Evolutionary conservation across 1,140 invertebrate species (phyloP).

Genomic region (Diorhabda carinulata): DNA sequence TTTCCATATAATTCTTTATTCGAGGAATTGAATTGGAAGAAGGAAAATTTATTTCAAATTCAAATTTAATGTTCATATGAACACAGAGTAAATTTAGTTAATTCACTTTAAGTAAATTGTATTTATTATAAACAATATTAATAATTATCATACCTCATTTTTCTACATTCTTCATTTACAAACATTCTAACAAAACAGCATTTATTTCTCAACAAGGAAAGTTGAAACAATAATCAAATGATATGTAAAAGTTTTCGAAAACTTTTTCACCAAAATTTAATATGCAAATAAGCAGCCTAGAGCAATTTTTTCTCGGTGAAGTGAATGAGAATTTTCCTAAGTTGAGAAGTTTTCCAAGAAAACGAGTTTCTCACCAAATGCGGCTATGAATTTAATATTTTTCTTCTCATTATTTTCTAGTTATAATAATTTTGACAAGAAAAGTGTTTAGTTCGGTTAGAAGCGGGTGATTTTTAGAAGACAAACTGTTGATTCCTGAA

Average conservation of each 20-base stretch:
- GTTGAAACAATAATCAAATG: slow-evolving; percentile 2
- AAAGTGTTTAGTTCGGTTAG: no score
- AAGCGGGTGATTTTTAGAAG: no score
- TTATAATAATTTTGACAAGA: not conserved
- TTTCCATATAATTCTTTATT: no score
- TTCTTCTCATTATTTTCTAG: slow-evolving; percentile 3
- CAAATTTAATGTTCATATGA: no score
- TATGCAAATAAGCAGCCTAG: slow-evolving; percentile 2
- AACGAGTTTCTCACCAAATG: not conserved
- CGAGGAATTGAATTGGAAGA: no score
- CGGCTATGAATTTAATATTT: not conserved
- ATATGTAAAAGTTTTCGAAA: not conserved
- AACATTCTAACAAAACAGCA: not conserved
- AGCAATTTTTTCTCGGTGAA: not conserved
- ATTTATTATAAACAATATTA: no score
- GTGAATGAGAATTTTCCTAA: slow-evolving; percentile 3
- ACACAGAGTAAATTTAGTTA: no score
- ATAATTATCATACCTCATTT: no score
- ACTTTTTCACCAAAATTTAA: slow-evolving; percentile 1
- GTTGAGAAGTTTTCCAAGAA: not conserved
- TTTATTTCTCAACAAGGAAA: slow-evolving; percentile 3
- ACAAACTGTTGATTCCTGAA: no score
- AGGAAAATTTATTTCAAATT: no score
- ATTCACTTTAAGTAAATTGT: no score
- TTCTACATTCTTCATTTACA: no score